Conservation (phyloP, 2,113 vertebrate species). For the Lagenorhynchus albirostris region DNA sequence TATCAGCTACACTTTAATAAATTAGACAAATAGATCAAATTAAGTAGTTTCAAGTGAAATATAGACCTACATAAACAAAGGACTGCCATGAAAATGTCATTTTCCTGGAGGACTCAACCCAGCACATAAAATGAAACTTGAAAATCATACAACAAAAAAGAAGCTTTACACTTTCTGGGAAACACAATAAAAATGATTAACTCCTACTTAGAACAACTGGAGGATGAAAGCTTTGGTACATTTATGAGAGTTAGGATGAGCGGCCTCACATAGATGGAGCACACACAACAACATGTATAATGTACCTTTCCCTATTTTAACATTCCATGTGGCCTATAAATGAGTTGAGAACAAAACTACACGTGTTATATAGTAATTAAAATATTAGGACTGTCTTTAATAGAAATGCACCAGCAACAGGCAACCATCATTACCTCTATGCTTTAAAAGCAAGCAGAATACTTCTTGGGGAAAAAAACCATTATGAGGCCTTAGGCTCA, state of each 20-base stretch:
- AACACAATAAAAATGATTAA: conserved; percentile 51
- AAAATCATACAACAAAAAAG: conserved; percentile 39
- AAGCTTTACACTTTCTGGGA: background rate
- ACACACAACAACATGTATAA: background rate
- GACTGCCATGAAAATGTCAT: conserved; percentile 31
- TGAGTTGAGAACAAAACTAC: background rate
- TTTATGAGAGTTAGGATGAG: conserved; percentile 10
- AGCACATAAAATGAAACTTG: conserved; percentile 34
- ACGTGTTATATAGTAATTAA: background rate
- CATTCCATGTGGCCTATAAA: background rate
- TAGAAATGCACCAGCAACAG: background rate
- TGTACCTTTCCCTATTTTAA: background rate
- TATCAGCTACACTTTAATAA: conserved; percentile 25
- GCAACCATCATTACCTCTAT: background rate
- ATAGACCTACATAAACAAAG: background rate
- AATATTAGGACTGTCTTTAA: background rate
- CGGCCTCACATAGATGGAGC: background rate
- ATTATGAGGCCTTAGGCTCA: background rate
- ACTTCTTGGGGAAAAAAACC: background rate
- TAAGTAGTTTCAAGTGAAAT: conserved; percentile 29
- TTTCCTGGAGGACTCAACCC: conserved; percentile 28
- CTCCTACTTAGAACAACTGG: background rate
- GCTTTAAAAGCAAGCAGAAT: background rate
- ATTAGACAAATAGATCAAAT: conserved; percentile 30
- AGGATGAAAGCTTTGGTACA: background rate